Evolutionary conservation across 2,113 vertebrate genomes (phyloP), one percentile per base, ranked within the genome.

Genomic region (Alaudala cheleensis): DNA sequence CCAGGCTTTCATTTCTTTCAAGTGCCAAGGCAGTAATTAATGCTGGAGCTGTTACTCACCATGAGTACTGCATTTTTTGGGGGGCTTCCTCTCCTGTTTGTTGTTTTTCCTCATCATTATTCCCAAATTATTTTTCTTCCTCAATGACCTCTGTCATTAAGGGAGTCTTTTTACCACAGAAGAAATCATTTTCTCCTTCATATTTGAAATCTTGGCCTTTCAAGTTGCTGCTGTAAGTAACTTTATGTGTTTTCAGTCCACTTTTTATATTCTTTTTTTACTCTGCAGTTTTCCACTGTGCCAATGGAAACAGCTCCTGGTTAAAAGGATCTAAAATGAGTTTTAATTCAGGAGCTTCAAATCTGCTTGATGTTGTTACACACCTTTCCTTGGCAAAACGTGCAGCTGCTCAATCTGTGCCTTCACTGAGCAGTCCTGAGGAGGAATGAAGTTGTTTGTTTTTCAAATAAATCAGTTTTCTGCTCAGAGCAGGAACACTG

Each of bases 41-140:
- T 74, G 47, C n/a, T 88, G 50, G 24, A 10, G 19, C 33, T 74
- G n/a, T 90, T 83, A 51, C 64, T 71, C 60, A 77, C n/a, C 22
- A 29, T 6, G 12, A 77, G 26, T 73, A 1, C 15, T 84, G 18
- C 49, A 25, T 94, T 78, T 64, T 76, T 89, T 65, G 10, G 26
- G 73, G n/a, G 73, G 29, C 40, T 87, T 95, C 70, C 57, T 93
- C 45, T 86, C 8, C 49, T 79, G 19, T 51, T 89, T 81, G n/a
- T 87, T 78, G 11, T n/a, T 78, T 25, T 78, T 78, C 65, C 37
- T 89, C 42, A 18, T 76, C 10, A 1, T 76, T 82, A 34, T 65
- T 79, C 47, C 47, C 16, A 60, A 61, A 62, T 81, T 33, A 39
- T 58, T 90, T 62, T 53, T 33, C 18, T 86, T 74, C 60, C 49